phyloP scores from a whole-genome alignment of 2,113 vertebrate species.

The Beaufortia kweichowensis region DNA sequence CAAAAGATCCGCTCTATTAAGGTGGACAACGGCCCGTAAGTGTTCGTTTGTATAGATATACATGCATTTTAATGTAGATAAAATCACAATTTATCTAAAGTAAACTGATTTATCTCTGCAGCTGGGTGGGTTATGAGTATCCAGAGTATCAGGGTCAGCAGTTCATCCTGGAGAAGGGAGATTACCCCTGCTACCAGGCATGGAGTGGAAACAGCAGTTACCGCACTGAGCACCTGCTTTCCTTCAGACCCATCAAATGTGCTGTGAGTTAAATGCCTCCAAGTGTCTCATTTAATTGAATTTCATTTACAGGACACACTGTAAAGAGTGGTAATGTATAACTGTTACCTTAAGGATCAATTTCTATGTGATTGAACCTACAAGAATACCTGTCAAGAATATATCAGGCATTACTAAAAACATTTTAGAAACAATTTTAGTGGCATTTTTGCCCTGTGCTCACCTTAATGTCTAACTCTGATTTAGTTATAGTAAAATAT shows the following conservation, averaged over 20 bases:
- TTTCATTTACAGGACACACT: background rate
- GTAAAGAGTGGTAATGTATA: background rate
- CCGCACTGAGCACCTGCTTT: constrained; percentile 91
- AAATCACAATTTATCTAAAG: constrained; percentile 11
- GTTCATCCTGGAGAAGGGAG: constrained; percentile 96
- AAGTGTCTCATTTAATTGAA: constrained; percentile 60
- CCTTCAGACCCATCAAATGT: constrained; percentile 90
- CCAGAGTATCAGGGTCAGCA: constrained; percentile 96
- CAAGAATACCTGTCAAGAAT: no score
- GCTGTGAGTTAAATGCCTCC: constrained; percentile 77
- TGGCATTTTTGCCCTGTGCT: no score
- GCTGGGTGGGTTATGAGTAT: constrained; percentile 93
- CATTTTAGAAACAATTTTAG: no score
- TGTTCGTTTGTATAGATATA: constrained; percentile 60
- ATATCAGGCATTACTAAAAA: no score
- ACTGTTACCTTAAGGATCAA: no score
- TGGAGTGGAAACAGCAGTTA: constrained; percentile 94
- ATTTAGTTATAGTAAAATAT: no score
- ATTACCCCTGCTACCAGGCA: constrained; percentile 90
- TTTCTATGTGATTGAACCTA: no score
- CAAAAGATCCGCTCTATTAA: constrained; percentile 94
- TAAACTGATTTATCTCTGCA: constrained; percentile 54
- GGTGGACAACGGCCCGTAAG: constrained; percentile 94
- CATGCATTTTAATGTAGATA: constrained; percentile 24
- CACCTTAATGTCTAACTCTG: no score